Evolutionary conservation across 2,113 vertebrate species (phyloP), one percentile per base, ranked within the genome.

Genomic region (Istiophorus platypterus): DNA sequence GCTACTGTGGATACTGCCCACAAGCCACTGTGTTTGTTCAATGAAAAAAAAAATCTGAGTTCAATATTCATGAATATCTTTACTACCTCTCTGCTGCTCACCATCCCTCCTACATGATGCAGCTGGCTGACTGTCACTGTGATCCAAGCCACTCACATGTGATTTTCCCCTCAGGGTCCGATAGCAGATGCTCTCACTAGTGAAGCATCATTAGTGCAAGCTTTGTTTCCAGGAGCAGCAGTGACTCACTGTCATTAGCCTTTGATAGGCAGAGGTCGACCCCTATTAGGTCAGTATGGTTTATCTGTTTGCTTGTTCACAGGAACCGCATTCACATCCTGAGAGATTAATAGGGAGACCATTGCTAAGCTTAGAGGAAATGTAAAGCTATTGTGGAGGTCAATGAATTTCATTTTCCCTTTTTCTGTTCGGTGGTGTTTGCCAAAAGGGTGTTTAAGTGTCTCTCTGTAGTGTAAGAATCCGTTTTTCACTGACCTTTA

Each of bases 131-230:
- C 15, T 82, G 80, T 64, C 65, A 27, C 67, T 76, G 64, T 24
- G 85, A 85, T 88, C 49, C 12, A 62, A 85, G 79, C 68, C 27
- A 75, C 61, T 78, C 49, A 13, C 59, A 52, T 69, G 75, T 76
- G 80, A 76, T 87, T 82, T 78, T 22, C 76, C 82, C 74, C 71
- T 63, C 66, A 80, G 86, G 85, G 86, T 83, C 76, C 1, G 8
- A 72, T 56, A 81, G 81, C 85, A 90, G 91, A 91, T 90, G 91
- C 82, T 86, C 52, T 75, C 37, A 69, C 64, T 73, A 56, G 61
- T 79, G 81, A 45, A 22, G 79, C 78, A 76, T 90, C 85, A 85
- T 94, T 90, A 88, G 86, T 72, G 71, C 62, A 62, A 65, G 83
- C 72, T 81, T 84, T 84, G 73, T 85, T 82, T 88, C 80, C 41